Evolutionary conservation across 1,140 invertebrate species (phyloP).

Genomic region (Cepaea nemoralis): DNA sequence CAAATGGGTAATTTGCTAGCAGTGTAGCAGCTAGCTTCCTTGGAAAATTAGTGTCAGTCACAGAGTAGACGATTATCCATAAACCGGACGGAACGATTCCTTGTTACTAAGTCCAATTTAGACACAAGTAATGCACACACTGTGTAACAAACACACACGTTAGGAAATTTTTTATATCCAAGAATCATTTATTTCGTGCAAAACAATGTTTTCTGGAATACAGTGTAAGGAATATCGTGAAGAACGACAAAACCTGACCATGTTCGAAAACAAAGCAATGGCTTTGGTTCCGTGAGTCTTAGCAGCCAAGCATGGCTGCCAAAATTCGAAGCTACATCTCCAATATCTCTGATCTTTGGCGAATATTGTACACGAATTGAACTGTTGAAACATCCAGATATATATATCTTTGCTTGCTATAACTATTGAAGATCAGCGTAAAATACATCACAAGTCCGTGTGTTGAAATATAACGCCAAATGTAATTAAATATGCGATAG

Average conservation of each 20-base stretch:
- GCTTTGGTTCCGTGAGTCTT: not conserved
- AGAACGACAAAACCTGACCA: not conserved
- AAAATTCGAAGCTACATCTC: constrained; percentile 26
- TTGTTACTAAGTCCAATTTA: too few relatives aligned
- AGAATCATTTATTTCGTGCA: too few relatives aligned
- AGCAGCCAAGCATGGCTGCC: constrained; percentile 34
- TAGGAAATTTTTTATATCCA: too few relatives aligned
- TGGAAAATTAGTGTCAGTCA: too few relatives aligned
- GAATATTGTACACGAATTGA: constrained; percentile 20
- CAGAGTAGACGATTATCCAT: too few relatives aligned
- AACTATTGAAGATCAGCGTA: constrained; percentile 13
- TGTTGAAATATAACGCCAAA: not conserved
- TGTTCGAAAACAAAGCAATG: constrained; percentile 14
- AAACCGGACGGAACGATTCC: too few relatives aligned
- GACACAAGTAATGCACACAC: too few relatives aligned
- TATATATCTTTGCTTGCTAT: not conserved
- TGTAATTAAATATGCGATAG: constrained; percentile 6
- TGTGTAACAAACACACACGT: too few relatives aligned
- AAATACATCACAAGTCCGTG: constrained; percentile 4
- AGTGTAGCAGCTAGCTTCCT: too few relatives aligned
- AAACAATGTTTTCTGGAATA: too few relatives aligned
- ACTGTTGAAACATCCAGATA: not conserved
- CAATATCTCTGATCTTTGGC: constrained; percentile 10
- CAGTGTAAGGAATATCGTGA: too few relatives aligned
- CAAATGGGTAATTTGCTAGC: too few relatives aligned